phyloP scores from a whole-genome alignment of 2,113 vertebrate genomes.

The Carettochelys insculpta region DNA sequence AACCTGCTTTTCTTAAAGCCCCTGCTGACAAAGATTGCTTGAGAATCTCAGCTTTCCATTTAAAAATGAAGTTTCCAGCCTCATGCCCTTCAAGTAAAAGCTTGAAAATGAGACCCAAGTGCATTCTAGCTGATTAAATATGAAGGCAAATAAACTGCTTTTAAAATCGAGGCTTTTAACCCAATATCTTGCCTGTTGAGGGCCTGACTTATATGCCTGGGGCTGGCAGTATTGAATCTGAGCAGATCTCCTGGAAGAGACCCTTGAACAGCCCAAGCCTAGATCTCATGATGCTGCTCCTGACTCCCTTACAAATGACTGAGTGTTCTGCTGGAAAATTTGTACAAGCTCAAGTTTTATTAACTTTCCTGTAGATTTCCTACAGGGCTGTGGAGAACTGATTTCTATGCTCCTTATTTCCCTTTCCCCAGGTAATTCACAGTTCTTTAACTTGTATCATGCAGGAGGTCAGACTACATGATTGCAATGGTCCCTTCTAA shows the following conservation, averaged over 20 bases:
- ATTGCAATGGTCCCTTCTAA: no score
- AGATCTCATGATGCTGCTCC: not conserved
- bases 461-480: no score
- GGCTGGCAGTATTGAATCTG: not conserved
- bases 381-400: not conserved
- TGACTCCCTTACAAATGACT: not conserved
- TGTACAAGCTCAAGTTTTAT: not conserved
- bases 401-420: not conserved
- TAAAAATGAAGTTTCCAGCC: not conserved
- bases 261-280: not conserved
- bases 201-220: not conserved
- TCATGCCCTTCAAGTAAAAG: not conserved
- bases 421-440: not conserved
- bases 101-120: not conserved
- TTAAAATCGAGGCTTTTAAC: not conserved
- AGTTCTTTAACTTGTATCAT: not conserved
- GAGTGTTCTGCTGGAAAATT: not conserved
- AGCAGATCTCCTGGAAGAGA: not conserved
- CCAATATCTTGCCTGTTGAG: not conserved
- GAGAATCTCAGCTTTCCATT: not conserved
- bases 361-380: not conserved
- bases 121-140: not conserved
- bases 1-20: not conserved
- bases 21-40: not conserved
- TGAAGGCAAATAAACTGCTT: not conserved